A percentile compares a stretch with the other conserved stretches of the same genome.
These are phyloP conservation scores for Abramis brama DNA, from an alignment of 2,113 vertebrate genomes.

Conservation along the genomic window DNA sequence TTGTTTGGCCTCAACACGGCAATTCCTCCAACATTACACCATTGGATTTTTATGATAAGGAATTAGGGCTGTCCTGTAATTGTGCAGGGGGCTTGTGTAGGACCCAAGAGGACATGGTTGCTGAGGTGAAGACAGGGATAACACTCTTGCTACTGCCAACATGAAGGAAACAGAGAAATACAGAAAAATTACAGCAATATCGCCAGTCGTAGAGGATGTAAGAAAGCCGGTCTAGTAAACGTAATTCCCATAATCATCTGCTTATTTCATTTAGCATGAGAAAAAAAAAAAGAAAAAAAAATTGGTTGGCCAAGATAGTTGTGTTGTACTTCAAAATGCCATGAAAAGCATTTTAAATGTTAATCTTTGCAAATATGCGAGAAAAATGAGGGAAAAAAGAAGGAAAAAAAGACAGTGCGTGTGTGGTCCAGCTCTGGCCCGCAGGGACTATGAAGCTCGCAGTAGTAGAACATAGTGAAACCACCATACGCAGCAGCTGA, in stretches of 20 bases:
- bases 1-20: slow-evolving; percentile 56
- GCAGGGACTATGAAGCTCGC: slow-evolving; percentile 13
- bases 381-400: not conserved
- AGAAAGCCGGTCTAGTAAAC: slow-evolving; percentile 1
- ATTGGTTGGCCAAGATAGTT: not conserved
- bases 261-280: not conserved
- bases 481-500: slow-evolving; percentile 55
- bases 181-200: slow-evolving; percentile 44
- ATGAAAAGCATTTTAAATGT: slow-evolving; percentile 20
- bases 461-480: slow-evolving; percentile 36
- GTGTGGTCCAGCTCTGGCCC: slow-evolving; percentile 17
- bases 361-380: slow-evolving; percentile 21
- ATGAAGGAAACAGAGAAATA: slow-evolving; percentile 56
- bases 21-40: slow-evolving; percentile 57
- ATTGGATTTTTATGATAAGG: slow-evolving; percentile 64
- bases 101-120: slow-evolving; percentile 44
- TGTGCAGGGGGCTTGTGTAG: slow-evolving; percentile 54
- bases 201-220: slow-evolving; percentile 22
- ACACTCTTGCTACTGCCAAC: slow-evolving; percentile 42
- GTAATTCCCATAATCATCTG: not conserved
- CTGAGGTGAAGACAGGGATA: slow-evolving; percentile 43
- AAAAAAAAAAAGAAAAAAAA: not conserved
- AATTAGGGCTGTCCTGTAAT: slow-evolving; percentile 61
- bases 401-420: not conserved
- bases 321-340: not conserved